Evolutionary conservation across 2,113 vertebrate species (phyloP), one percentile per base, ranked within the genome.

Genomic region (Haplotaxodon microlepis): DNA sequence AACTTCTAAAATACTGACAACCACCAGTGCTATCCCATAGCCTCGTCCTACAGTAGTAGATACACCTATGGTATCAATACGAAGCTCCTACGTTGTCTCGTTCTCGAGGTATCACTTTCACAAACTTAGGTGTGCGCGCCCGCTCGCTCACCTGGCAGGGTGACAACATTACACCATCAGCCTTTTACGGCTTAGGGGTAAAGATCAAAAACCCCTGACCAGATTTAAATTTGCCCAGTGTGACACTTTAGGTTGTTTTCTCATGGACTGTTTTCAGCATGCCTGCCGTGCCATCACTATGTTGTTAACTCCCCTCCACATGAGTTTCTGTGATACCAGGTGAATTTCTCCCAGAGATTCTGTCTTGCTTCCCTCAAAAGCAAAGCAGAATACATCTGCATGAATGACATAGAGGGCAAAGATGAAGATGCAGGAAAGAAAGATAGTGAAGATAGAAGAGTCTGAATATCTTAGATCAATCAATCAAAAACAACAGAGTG

Each of bases 51-150:
- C 61, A 66, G 17, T n/a, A 66, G 31, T 66, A 66, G 17, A 36
- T 66, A 66, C 61, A 36, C 31, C 17, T 36, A 36, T 66, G 31
- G 31, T 66, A 2, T 36, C 17, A 12, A n/a, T 66, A 36, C n/a
- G 61, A 66, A 66, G 61, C 31, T 66, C 17, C 17, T 36, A n/a
- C 0, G 1, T 66, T 0, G 0, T n/a, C 61, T 66, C 0, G 6
- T 5, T 66, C 61, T 36, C 1, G 1, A 66, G 10, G 31, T 66
- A 66, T 66, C 61, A 8, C 56, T 59, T 31, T 29, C 56, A 66
- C 31, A 66, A 38, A 66, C 59, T 63, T 63, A n/a, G 17, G 4
- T 36, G 59, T 36, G 59, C 6, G 2, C 17, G 6, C 9, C 31
- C 9, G 9, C 59, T n/a, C 3, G 4, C 31, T 63, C 4, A 63